Percentiles rank a stretch among this genome's conserved stretches.
Conservation (phyloP, 2,797 vertebrate species). For the Gorsachius magnificus region DNA sequence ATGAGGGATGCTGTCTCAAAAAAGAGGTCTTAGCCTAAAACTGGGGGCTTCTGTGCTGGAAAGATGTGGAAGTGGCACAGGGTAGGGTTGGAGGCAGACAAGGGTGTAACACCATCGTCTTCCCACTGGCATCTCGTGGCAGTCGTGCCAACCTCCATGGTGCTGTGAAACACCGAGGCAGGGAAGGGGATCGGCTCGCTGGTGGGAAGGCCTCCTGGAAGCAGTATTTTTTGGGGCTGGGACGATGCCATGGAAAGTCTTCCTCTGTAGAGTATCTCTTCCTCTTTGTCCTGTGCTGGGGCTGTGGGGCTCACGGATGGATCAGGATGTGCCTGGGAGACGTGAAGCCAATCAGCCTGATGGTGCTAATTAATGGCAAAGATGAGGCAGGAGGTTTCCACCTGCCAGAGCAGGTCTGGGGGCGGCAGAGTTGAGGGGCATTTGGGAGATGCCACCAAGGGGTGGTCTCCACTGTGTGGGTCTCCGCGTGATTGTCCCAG, state of each 20-base stretch:
- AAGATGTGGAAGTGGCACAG: fast-evolving
- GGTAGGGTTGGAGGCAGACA: not conserved
- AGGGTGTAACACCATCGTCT: not conserved
- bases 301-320: not conserved
- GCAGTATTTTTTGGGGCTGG: not conserved
- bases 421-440: fast-evolving
- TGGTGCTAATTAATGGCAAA: not conserved
- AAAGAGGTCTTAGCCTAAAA: not conserved
- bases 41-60: not conserved
- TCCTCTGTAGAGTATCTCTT: not conserved
- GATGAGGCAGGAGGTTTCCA: not conserved
- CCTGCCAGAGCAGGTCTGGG: not conserved
- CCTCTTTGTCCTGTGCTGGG: fast-evolving
- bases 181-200: fast-evolving
- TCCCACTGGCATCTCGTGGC: not conserved
- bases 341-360: not conserved
- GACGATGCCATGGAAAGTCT: fast-evolving
- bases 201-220: not conserved
- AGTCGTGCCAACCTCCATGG: not conserved
- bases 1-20: not conserved
- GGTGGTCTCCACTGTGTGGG: fast-evolving
- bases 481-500: not conserved
- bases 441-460: not conserved
- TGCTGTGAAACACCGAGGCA: not conserved
- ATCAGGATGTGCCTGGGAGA: not conserved